Conservation (phyloP, 2,888 invertebrate species). For the Teleiodes luculella region DNA sequence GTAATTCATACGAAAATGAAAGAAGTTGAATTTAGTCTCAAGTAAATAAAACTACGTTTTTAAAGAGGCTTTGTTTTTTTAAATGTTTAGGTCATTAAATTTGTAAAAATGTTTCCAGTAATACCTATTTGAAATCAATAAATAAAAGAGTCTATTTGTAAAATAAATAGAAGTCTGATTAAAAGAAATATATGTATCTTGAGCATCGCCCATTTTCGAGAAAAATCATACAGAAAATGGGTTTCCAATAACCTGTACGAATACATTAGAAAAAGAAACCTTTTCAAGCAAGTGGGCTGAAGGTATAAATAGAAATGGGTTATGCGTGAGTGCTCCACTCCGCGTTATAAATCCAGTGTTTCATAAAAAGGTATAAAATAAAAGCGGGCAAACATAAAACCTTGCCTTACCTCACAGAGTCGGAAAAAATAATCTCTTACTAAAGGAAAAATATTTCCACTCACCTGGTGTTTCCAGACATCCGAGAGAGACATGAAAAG, state of each 20-base stretch:
- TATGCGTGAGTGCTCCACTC: neutral
- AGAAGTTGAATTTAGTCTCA: too few relatives aligned
- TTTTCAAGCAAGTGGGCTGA: neutral
- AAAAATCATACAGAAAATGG: neutral
- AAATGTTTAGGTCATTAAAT: too few relatives aligned
- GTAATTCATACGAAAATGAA: too few relatives aligned
- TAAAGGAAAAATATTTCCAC: conserved; percentile 29
- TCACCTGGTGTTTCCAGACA: conserved; percentile 37
- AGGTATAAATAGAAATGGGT: neutral
- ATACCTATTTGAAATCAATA: too few relatives aligned
- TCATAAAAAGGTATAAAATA: neutral
- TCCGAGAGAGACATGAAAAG: conserved; percentile 32
- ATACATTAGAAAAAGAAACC: neutral
- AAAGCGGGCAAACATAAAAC: neutral
- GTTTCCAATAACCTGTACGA: neutral
- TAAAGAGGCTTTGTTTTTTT: too few relatives aligned
- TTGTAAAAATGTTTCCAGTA: too few relatives aligned
- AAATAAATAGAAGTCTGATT: too few relatives aligned
- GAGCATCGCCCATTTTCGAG: neutral
- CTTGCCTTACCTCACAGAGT: neutral
- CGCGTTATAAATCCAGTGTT: conserved; percentile 4
- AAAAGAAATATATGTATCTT: too few relatives aligned
- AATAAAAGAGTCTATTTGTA: too few relatives aligned
- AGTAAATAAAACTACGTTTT: too few relatives aligned
- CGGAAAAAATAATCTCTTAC: neutral